Percentiles rank a stretch among this genome's conserved stretches.
These are phyloP conservation scores for Colostygia pectinataria DNA, from an alignment of 2,888 invertebrate genomes.

Conservation along the genomic window DNA sequence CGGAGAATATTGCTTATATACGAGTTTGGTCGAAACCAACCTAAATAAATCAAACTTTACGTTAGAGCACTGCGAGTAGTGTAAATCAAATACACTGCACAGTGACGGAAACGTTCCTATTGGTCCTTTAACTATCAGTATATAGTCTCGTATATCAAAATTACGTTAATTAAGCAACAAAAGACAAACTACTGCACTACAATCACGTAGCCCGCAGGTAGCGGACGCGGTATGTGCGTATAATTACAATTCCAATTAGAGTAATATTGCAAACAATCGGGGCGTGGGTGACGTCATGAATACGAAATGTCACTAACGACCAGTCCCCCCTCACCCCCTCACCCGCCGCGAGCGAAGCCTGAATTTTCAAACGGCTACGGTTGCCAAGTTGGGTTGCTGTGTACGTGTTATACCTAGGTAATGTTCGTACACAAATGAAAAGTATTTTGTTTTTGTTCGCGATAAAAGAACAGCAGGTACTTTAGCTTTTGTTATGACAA, in stretches of 20 bases:
- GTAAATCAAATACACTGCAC: too few species aligned
- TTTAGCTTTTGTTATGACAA: not conserved
- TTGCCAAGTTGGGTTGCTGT: constrained; percentile 43
- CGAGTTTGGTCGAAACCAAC: too few species aligned
- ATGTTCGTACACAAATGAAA: constrained; percentile 21
- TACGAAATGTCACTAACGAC: constrained; percentile 82
- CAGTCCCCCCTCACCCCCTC: constrained; percentile 44
- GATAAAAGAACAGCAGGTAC: constrained; percentile 1
- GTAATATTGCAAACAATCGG: constrained; percentile 83
- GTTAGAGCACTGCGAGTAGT: too few species aligned
- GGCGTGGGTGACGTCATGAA: constrained; percentile 79
- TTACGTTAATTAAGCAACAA: constrained; percentile 32
- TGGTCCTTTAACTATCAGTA: too few species aligned
- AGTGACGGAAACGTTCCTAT: too few species aligned
- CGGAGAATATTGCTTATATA: too few species aligned
- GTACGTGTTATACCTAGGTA: constrained; percentile 28
- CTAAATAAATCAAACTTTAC: too few species aligned
- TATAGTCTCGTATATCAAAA: constrained; percentile 10
- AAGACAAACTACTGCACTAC: constrained; percentile 41
- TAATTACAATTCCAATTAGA: constrained; percentile 82
- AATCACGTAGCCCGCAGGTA: constrained; percentile 53
- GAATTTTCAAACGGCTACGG: constrained; percentile 73
- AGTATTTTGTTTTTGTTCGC: constrained; percentile 19
- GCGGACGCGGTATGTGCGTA: constrained; percentile 65
- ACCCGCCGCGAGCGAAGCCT: constrained; percentile 57